These are phyloP conservation scores for Rhegmatorhina hoffmannsi DNA, from an alignment of 2,113 vertebrate species.

Conservation along the genomic window DNA sequence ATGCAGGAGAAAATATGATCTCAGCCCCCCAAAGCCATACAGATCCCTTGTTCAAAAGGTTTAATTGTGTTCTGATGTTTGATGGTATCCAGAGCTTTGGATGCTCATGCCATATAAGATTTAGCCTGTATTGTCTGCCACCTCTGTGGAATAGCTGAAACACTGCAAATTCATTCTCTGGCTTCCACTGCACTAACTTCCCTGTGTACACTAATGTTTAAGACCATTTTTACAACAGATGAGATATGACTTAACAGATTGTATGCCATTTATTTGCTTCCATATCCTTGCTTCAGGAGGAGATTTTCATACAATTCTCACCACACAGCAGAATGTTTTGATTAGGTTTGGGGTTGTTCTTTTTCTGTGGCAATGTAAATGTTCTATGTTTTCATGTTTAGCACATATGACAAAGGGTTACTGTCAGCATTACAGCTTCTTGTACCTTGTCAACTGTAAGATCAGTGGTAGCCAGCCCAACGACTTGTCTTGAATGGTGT, in stretches of 20 bases:
- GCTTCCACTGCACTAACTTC: not conserved
- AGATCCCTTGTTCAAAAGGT: not conserved
- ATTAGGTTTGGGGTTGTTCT: not conserved
- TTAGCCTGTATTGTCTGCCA: not conserved
- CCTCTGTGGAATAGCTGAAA: not conserved
- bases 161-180: not conserved
- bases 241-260: not conserved
- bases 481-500: not conserved
- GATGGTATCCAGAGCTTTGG: not conserved
- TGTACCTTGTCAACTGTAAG: not conserved
- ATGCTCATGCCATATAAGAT: not conserved
- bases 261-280: not conserved
- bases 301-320: not conserved
- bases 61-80: not conserved
- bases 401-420: not conserved
- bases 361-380: not conserved
- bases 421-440: not conserved
- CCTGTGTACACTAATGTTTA: not conserved
- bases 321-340: not conserved
- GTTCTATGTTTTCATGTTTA: not conserved
- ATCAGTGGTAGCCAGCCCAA: not conserved
- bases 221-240: not conserved
- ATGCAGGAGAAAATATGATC: not conserved
- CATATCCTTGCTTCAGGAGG: not conserved
- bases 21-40: not conserved